Evolutionary conservation across 2,113 vertebrate genomes (phyloP).

Genomic region (Ciconia maguari): DNA sequence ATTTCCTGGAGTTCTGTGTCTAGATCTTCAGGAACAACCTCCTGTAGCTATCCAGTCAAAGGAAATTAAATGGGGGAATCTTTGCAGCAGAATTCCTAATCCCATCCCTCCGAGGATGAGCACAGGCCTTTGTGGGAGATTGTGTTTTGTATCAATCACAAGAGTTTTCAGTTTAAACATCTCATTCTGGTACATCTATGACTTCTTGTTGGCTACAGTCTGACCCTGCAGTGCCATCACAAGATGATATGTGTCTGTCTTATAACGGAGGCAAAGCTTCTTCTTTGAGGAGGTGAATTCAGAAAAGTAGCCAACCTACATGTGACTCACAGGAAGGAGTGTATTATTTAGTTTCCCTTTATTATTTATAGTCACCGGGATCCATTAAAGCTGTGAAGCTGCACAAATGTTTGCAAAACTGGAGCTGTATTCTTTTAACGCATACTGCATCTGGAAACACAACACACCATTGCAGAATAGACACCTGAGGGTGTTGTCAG

Average conservation of each 20-base stretch:
- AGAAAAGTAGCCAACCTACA: background rate
- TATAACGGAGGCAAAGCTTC: background rate
- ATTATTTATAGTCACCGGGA: background rate
- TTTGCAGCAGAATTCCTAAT: background rate
- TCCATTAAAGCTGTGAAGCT: background rate
- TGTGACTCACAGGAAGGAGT: background rate
- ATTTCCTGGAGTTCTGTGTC: background rate
- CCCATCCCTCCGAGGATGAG: background rate
- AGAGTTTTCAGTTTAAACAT: background rate
- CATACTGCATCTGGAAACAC: background rate
- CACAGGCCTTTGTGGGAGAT: background rate
- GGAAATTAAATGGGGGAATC: background rate
- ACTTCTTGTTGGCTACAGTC: background rate
- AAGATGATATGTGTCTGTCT: background rate
- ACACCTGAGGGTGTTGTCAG: background rate
- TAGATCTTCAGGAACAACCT: background rate
- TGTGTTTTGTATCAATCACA: background rate
- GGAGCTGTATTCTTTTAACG: background rate
- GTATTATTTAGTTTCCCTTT: slow-evolving; percentile 8
- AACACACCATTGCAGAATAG: background rate
- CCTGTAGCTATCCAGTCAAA: background rate
- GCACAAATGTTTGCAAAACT: background rate
- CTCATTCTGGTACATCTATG: background rate
- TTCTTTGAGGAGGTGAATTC: background rate
- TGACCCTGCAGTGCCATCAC: background rate